Evolutionary conservation across 35 echinoderm and acorn worm species (phyloP).

Genomic region (Acanthaster planci): DNA sequence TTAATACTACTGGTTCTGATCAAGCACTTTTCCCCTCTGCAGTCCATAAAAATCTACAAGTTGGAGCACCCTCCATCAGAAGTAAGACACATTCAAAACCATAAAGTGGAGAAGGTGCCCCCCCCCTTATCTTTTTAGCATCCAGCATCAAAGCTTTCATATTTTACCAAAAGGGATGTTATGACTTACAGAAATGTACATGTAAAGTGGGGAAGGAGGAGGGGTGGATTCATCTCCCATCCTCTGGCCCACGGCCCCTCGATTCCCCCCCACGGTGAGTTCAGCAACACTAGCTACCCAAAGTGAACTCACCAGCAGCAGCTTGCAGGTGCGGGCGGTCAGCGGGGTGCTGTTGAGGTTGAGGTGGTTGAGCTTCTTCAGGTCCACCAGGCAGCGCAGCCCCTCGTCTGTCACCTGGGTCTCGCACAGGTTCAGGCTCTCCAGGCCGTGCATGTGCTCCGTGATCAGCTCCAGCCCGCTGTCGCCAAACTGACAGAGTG

Average conservation of each 20-base stretch:
- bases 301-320: constrained; percentile 58
- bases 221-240: not conserved
- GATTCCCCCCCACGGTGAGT: not conserved
- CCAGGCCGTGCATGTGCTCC: constrained; percentile 86
- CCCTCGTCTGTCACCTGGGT: constrained; percentile 95
- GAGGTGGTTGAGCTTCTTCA: constrained; percentile 87
- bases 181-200: not conserved
- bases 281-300: not conserved
- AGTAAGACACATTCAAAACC: too few species aligned
- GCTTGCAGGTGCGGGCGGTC: constrained; percentile 70
- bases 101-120: too few species aligned
- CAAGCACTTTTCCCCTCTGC: too few species aligned
- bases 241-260: not conserved
- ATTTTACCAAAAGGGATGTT: not conserved
- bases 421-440: constrained; percentile 89
- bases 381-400: constrained; percentile 73
- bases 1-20: too few species aligned
- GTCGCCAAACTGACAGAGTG: constrained; percentile 97
- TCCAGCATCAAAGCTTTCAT: not conserved
- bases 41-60: too few species aligned
- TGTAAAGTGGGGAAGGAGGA: not conserved
- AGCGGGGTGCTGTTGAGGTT: constrained; percentile 97
- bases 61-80: too few species aligned
- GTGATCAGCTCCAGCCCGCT: constrained; percentile 87
- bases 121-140: not conserved